These are phyloP conservation scores for Acanthopleura granulata DNA, from an alignment of 2,888 invertebrate species.

Conservation along the genomic window DNA sequence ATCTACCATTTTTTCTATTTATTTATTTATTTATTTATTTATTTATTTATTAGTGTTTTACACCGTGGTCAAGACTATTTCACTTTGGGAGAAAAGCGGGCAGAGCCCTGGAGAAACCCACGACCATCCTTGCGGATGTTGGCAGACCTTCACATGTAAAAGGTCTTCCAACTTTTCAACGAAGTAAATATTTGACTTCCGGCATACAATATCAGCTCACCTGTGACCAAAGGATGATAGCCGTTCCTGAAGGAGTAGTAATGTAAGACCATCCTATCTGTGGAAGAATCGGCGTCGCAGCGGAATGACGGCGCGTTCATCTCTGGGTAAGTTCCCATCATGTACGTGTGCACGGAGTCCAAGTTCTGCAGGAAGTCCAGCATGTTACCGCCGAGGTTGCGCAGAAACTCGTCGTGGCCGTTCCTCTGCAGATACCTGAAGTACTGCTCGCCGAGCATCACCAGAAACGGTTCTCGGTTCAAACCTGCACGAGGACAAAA, in stretches of 20 bases:
- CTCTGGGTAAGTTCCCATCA: conserved; percentile 47
- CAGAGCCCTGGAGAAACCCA: too few relatives aligned
- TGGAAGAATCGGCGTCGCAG: conserved; percentile 47
- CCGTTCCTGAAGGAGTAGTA: conserved; percentile 52
- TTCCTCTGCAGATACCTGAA: conserved; percentile 38
- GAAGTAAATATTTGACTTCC: too few relatives aligned
- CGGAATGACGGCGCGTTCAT: conserved; percentile 53
- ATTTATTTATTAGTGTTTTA: too few relatives aligned
- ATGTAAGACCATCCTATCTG: conserved; percentile 53
- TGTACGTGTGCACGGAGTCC: conserved; percentile 51
- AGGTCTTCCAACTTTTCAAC: too few relatives aligned
- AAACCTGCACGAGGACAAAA: conserved; percentile 33
- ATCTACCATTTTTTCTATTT: too few relatives aligned
- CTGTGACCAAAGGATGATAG: conserved; percentile 45
- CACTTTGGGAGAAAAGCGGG: too few relatives aligned
- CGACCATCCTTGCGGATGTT: too few relatives aligned
- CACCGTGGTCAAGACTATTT: too few relatives aligned
- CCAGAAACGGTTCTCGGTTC: conserved; percentile 41
- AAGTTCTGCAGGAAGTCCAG: conserved; percentile 54
- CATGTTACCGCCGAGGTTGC: conserved; percentile 49
- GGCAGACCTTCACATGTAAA: too few relatives aligned
- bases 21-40: too few relatives aligned
- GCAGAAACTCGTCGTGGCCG: conserved; percentile 51
- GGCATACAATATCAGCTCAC: conserved; percentile 29
- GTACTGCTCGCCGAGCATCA: conserved; percentile 50